These are phyloP conservation scores for Ursus arctos DNA, from an alignment of 2,113 vertebrate genomes.

Conservation along the genomic window DNA sequence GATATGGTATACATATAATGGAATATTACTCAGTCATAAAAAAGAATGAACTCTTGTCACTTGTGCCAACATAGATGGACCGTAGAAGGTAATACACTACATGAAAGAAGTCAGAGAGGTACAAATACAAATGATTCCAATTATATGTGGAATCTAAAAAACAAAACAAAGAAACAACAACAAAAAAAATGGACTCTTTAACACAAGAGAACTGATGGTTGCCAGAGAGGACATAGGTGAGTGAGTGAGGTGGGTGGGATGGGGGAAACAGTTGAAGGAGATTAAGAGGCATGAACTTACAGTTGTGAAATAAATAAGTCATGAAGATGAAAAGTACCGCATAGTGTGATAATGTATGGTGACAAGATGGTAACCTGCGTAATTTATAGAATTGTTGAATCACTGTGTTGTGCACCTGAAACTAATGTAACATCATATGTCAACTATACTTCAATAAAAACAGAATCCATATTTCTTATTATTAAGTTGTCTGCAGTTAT, in stretches of 20 bases:
- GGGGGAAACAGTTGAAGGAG: not conserved
- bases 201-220: not conserved
- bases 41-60: not conserved
- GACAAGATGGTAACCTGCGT: not conserved
- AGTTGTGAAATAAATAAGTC: not conserved
- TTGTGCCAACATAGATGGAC: not conserved
- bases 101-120: not conserved
- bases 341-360: not conserved
- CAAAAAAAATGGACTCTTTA: not conserved
- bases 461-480: conserved; percentile 45
- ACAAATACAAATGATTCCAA: not conserved
- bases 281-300: not conserved
- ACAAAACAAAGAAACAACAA: not conserved
- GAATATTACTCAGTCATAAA: not conserved
- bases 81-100: not conserved
- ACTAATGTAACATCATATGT: not conserved
- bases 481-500: not conserved
- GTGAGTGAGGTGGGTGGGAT: not conserved
- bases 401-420: not conserved
- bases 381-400: not conserved
- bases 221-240: not conserved
- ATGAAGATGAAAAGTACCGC: not conserved
- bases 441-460: not conserved
- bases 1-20: not conserved
- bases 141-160: not conserved